Evolutionary conservation across 1,140 invertebrate genomes (phyloP).

Genomic region (Hylaeus volcanicus): DNA sequence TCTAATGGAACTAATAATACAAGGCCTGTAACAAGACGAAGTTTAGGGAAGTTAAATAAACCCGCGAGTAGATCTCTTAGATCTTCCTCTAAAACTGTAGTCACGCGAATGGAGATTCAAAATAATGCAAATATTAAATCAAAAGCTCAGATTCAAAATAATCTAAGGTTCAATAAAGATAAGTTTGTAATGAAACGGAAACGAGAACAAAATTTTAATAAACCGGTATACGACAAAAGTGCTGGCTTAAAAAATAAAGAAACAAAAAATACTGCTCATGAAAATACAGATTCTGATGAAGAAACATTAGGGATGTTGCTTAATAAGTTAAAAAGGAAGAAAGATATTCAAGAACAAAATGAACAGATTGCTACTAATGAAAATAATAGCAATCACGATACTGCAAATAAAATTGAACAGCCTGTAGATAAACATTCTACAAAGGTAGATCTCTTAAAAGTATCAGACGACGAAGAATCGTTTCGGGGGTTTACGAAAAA

Average conservation of each 20-base stretch:
- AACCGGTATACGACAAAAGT: slow-evolving; percentile 44
- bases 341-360: slow-evolving; percentile 55
- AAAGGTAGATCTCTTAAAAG: slow-evolving; percentile 63
- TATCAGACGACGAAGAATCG: slow-evolving; percentile 80
- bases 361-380: slow-evolving; percentile 35
- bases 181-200: slow-evolving; percentile 60
- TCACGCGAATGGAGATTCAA: slow-evolving; percentile 43
- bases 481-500: slow-evolving; percentile 81
- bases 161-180: slow-evolving; percentile 39
- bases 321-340: slow-evolving; percentile 72
- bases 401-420: slow-evolving; percentile 33
- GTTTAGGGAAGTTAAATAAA: slow-evolving; percentile 57
- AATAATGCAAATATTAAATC: slow-evolving; percentile 49
- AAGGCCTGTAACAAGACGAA: slow-evolving; percentile 68
- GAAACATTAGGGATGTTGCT: slow-evolving; percentile 72
- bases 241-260: slow-evolving; percentile 45
- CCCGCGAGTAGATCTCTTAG: slow-evolving; percentile 63
- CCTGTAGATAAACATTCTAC: slow-evolving; percentile 8
- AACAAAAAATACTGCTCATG: slow-evolving; percentile 42
- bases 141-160: slow-evolving; percentile 54
- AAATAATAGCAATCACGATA: slow-evolving; percentile 27
- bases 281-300: slow-evolving; percentile 69
- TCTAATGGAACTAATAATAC: slow-evolving; percentile 65
- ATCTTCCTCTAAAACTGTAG: slow-evolving; percentile 65
- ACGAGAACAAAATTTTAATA: slow-evolving; percentile 50